Evolutionary conservation across 2,888 invertebrate species (phyloP).

Genomic region (Noctua janthe): DNA sequence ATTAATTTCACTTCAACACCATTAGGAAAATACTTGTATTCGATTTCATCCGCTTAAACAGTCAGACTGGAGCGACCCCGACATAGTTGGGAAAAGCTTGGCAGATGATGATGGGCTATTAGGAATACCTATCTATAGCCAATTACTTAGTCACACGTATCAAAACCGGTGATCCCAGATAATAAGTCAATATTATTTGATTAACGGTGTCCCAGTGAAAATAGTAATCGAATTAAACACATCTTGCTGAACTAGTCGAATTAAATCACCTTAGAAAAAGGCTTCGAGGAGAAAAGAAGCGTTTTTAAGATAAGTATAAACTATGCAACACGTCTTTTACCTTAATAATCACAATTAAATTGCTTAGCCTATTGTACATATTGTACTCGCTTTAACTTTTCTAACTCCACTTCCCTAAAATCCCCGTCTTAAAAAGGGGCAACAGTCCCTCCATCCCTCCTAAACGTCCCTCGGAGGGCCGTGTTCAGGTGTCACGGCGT

Average conservation of each 20-base stretch:
- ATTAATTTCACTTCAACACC: too few relatives aligned
- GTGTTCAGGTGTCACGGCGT: constrained; percentile 73
- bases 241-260: not conserved
- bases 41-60: not conserved
- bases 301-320: too few relatives aligned
- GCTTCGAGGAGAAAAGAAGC: not conserved
- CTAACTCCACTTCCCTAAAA: constrained; percentile 19
- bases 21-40: not conserved
- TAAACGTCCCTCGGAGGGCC: constrained; percentile 64
- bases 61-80: not conserved
- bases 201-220: too few relatives aligned
- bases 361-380: not conserved
- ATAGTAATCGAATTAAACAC: not conserved
- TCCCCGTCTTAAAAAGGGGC: constrained; percentile 50
- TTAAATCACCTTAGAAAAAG: not conserved
- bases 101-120: not conserved
- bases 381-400: constrained; percentile 6
- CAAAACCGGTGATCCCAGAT: not conserved
- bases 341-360: not conserved
- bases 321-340: not conserved
- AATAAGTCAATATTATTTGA: too few relatives aligned
- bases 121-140: too few relatives aligned
- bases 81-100: not conserved
- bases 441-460: constrained; percentile 38
- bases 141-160: too few relatives aligned